Evolutionary conservation across 2,888 invertebrate genomes (phyloP).

Genomic region (Cephalotes varians): DNA sequence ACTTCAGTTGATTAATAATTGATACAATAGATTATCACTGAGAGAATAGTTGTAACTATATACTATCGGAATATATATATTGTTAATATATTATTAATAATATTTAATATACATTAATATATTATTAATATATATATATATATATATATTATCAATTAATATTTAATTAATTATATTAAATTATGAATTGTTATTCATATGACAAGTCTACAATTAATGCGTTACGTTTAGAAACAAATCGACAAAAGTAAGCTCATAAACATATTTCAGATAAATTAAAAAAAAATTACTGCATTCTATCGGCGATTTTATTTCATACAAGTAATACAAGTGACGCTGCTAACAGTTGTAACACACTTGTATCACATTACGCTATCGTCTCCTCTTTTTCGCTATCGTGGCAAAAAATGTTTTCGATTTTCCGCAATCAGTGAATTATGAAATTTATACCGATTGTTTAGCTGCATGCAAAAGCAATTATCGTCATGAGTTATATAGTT

Average conservation of each 20-base stretch:
- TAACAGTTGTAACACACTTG: constrained; percentile 8
- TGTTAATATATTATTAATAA: no score
- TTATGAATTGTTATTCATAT: not conserved
- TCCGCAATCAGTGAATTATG: not conserved
- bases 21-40: not conserved
- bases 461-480: not conserved
- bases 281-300: not conserved
- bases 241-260: not conserved
- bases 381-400: not conserved
- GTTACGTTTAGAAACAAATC: not conserved
- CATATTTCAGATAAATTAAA: not conserved
- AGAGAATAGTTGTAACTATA: not conserved
- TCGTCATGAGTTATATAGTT: constrained; percentile 50
- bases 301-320: not conserved
- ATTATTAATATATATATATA: no score
- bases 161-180: not conserved
- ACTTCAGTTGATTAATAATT: not conserved
- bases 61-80: no score
- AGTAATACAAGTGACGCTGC: no score
- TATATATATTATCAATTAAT: no score
- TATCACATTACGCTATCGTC: not conserved
- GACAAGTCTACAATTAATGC: not conserved
- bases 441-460: not conserved
- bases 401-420: not conserved
- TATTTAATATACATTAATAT: no score